These are phyloP conservation scores for Nannoperca obscura DNA, from an alignment of 2,797 vertebrate genomes.

Conservation along the genomic window DNA sequence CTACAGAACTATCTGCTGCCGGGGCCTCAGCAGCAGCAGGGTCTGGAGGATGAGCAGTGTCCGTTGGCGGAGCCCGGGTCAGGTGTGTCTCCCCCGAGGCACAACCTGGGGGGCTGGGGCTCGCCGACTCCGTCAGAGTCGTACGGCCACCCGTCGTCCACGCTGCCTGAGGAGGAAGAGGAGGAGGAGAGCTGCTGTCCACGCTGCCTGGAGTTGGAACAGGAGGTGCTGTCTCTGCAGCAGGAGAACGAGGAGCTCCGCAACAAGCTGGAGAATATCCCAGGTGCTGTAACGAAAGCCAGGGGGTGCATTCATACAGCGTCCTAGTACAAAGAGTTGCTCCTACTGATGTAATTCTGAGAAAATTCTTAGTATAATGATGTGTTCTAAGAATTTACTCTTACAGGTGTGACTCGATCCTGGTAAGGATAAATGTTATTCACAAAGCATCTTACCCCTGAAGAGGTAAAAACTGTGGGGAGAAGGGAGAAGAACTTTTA, in stretches of 20 bases:
- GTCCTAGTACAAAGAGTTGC: no score
- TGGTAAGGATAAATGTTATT: no score
- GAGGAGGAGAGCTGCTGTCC: slow-evolving; percentile 97
- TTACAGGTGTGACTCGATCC: no score
- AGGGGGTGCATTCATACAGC: no score
- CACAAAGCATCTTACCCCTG: no score
- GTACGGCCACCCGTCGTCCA: slow-evolving; percentile 97
- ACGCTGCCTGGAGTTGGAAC: slow-evolving; percentile 96
- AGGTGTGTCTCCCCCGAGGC: slow-evolving; percentile 88
- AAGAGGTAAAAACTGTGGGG: no score
- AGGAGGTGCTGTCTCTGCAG: slow-evolving; percentile 98
- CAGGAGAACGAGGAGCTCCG: slow-evolving; percentile 98
- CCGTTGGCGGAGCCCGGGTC: slow-evolving; percentile 80
- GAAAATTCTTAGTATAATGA: no score
- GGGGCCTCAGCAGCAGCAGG: slow-evolving; percentile 82
- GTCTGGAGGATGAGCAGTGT: slow-evolving; percentile 85
- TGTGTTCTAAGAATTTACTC: no score
- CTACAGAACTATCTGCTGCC: slow-evolving; percentile 96
- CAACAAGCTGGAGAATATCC: slow-evolving; percentile 94
- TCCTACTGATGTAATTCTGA: no score
- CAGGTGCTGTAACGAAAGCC: slow-evolving; percentile 84
- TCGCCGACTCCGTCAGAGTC: slow-evolving; percentile 97
- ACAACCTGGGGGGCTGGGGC: slow-evolving; percentile 93
- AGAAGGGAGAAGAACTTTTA: no score
- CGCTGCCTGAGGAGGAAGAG: slow-evolving; percentile 96